Base-by-base conservation (phyloP, 2,888 invertebrate genomes). In the Pecten maximus region DNA sequence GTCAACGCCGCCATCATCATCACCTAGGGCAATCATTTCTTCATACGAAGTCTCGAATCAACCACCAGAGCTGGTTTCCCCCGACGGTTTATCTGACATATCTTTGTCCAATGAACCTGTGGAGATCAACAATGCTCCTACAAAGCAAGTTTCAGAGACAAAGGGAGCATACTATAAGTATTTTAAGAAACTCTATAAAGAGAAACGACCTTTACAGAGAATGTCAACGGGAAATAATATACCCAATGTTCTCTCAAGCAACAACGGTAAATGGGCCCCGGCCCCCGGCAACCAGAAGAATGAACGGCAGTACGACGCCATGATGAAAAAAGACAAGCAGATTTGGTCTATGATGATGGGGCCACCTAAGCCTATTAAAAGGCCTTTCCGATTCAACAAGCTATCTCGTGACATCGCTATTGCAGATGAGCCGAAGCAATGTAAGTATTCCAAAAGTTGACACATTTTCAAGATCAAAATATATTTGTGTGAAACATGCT, bases 291-390 rank as follows among this genome's bases (percentile, higher is more conserved):
- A 35, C 0, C 4, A 74, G 28, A 74, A 12, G 74, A 28, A 2
- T 12, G 74, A 54, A 54, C 54, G 6, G 16, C 54, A 54, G 54
- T 54, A 54, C 54, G 54, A 74, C 35, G 74, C 28, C 10, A 74
- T 28, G 74, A 10, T 35, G 74, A 35, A 74, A 74, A 74, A 74
- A 12, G 74, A 74, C 74, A 74, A 8, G 74, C 28, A 35, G 16
- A 35, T 74, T 35, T 74, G 74, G 74, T 74, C 74, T 1, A 74
- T 74, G 74, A 74, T 74, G 74, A 74, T 74, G 74, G 35, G 35
- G 35, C 28, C 28, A 10, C 15, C 74, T 28, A 15, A n/a, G 23
- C 54, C 6, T 16, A 6, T 2, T 1, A 28, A 8, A 35, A 74
- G 19, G 23, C 23, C 74, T 74, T 10, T 6, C 44, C 44, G 44